Conservation (phyloP, 2,888 invertebrate species). For the Rhyacophila evoluta region DNA sequence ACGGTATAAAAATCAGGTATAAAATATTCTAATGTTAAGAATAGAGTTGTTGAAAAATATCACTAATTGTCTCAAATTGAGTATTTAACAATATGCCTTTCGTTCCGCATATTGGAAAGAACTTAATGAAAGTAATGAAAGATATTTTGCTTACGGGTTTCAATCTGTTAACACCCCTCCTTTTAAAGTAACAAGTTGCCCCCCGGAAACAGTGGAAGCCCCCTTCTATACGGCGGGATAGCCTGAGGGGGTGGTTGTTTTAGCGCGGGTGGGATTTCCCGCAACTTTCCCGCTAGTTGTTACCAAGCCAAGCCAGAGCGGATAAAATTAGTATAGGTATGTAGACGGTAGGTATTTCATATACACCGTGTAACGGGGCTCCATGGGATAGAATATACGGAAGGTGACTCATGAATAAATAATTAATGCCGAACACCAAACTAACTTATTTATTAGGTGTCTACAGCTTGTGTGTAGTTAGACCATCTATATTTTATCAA, state of each 20-base stretch:
- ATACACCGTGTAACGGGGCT: not conserved
- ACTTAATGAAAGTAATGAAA: too few species aligned
- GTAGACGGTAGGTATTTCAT: not conserved
- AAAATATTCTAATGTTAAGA: too few species aligned
- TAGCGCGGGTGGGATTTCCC: constrained; percentile 5
- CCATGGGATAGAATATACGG: not conserved
- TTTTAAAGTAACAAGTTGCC: constrained; percentile 14
- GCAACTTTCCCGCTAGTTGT: not conserved
- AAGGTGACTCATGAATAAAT: not conserved
- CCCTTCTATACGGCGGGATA: not conserved
- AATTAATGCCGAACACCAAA: not conserved
- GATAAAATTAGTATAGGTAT: not conserved
- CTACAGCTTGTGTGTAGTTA: not conserved
- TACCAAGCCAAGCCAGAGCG: constrained; percentile 2
- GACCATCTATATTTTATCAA: too few species aligned
- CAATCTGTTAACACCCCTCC: not conserved
- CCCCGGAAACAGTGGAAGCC: constrained; percentile 10
- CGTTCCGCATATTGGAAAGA: too few species aligned
- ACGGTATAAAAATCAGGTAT: too few species aligned
- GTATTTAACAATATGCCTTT: too few species aligned
- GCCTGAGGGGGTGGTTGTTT: constrained; percentile 13
- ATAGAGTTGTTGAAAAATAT: too few species aligned
- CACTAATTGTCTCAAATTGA: too few species aligned
- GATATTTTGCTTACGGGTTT: not conserved
- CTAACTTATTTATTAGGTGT: not conserved